phyloP scores from a whole-genome alignment of 2,113 vertebrate genomes.

The Elephantulus edwardii region DNA sequence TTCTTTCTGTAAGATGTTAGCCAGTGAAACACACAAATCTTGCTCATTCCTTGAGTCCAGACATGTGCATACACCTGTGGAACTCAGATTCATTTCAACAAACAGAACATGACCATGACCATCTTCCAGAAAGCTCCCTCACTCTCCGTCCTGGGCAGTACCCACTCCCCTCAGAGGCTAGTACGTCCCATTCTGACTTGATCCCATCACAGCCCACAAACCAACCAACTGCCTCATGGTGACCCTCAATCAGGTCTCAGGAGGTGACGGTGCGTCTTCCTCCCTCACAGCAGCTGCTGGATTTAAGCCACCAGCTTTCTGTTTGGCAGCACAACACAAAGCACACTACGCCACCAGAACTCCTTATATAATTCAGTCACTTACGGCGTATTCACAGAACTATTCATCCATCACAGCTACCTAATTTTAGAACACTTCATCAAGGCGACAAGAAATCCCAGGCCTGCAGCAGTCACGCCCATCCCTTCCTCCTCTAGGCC shows the following conservation, averaged over 20 bases:
- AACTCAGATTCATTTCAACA: neutral
- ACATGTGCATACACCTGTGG: neutral
- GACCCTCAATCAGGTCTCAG: too few species aligned
- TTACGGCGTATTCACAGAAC: neutral
- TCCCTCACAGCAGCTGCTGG: too few species aligned
- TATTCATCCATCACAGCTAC: neutral
- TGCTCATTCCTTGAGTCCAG: fast-evolving
- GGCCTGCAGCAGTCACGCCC: too few species aligned
- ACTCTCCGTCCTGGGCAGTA: too few species aligned
- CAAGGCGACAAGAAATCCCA: neutral
- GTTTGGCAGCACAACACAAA: neutral
- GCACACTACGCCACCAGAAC: neutral
- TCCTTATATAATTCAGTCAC: neutral
- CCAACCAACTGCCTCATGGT: too few species aligned
- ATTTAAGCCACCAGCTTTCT: too few species aligned
- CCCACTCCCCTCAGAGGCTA: neutral
- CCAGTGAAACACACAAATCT: neutral
- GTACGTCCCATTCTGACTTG: neutral
- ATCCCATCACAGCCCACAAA: neutral
- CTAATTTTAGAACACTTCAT: neutral
- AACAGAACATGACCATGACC: fast-evolving
- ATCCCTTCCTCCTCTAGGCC: neutral
- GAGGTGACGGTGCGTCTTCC: too few species aligned
- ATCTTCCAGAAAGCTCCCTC: neutral
- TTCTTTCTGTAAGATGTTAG: neutral